Percentiles rank a stretch among this genome's conserved stretches.
Conservation (phyloP, 2,113 vertebrate species). For the Arothron firmamentum region DNA sequence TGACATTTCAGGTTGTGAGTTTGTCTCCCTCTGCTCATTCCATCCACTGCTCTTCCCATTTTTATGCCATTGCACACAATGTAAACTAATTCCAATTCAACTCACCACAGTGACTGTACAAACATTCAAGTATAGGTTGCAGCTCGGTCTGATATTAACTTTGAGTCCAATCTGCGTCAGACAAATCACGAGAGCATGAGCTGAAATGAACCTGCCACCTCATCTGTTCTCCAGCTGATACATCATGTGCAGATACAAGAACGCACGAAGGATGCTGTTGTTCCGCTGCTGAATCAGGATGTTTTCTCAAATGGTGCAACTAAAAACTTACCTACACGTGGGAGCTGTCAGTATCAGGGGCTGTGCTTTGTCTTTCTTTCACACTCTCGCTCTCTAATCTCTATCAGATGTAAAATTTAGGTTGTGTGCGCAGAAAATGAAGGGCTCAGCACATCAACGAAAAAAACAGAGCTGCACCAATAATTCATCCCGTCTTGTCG, state of each 20-base stretch:
- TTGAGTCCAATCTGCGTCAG: constrained; percentile 8
- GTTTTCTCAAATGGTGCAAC: constrained; percentile 13
- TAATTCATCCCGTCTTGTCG: constrained; percentile 79
- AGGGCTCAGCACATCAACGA: background rate
- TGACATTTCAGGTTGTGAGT: constrained; percentile 99
- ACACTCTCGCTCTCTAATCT: constrained; percentile 57
- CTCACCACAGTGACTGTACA: constrained; percentile 82
- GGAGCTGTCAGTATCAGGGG: constrained; percentile 1
- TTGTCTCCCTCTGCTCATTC: constrained; percentile 74
- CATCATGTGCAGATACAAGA: constrained; percentile 1
- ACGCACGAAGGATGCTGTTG: background rate
- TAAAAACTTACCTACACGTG: constrained; percentile 1
- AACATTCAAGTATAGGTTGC: constrained; percentile 89
- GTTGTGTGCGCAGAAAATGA: constrained; percentile 14
- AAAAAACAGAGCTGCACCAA: constrained; percentile 13
- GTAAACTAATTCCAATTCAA: constrained; percentile 81
- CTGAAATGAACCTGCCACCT: constrained; percentile 2
- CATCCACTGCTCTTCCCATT: constrained; percentile 32
- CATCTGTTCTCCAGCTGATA: constrained; percentile 15
- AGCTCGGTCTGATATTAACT: constrained; percentile 7
- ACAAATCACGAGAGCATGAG: constrained; percentile 1
- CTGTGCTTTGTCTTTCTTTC: constrained; percentile 7
- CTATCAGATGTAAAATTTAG: constrained; percentile 13
- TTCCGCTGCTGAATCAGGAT: constrained; percentile 7
- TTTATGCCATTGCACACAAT: constrained; percentile 73